Percentiles rank a stretch among this genome's conserved stretches.
Evolutionary conservation across 2,888 invertebrate species (phyloP).

Genomic region (Mechanitis messenoides): DNA sequence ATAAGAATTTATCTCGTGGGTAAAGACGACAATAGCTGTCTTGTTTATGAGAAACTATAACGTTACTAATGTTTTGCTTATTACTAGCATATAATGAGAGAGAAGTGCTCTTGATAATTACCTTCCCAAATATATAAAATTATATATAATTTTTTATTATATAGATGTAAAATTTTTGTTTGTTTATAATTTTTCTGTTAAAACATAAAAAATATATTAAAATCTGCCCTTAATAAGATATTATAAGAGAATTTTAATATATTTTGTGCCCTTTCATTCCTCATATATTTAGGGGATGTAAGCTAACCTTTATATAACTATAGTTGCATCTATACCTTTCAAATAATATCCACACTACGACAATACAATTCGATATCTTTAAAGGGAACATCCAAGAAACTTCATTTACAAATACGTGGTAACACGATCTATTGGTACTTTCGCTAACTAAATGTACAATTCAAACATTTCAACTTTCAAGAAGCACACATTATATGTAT

Average conservation of each 20-base stretch:
- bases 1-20: conserved; percentile 36
- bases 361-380: conserved; percentile 1
- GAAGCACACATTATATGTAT: conserved; percentile 27
- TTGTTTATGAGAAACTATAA: conserved; percentile 37
- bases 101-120: conserved; percentile 10
- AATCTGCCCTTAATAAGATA: too few relatives aligned
- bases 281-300: too few relatives aligned
- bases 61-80: conserved; percentile 16
- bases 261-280: too few relatives aligned
- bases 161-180: too few relatives aligned
- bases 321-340: too few relatives aligned
- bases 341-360: conserved; percentile 7
- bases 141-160: too few relatives aligned
- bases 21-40: conserved; percentile 26
- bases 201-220: too few relatives aligned
- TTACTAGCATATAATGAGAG: conserved; percentile 40
- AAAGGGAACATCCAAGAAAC: conserved; percentile 1
- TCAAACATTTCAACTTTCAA: conserved; percentile 44
- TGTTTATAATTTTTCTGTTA: too few relatives aligned
- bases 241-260: too few relatives aligned
- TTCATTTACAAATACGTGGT: conserved; percentile 15
- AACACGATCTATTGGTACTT: conserved; percentile 34
- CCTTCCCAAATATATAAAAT: too few relatives aligned
- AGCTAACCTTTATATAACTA: too few relatives aligned
- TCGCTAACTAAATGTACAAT: conserved; percentile 35